phyloP scores from a whole-genome alignment of 2,888 invertebrate genomes.

The Melitaea athalia region DNA sequence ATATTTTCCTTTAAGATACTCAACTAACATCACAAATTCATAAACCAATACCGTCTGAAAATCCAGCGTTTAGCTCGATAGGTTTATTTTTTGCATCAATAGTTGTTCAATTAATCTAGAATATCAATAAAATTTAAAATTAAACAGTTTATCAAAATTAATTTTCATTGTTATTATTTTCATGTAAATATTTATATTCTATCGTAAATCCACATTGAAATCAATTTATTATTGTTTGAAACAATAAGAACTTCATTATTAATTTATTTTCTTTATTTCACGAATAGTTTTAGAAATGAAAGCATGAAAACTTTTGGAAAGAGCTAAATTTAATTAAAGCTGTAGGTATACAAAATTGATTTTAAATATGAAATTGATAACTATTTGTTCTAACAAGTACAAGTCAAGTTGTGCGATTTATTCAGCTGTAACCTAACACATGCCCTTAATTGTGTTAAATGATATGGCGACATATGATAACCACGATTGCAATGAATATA shows the following conservation, averaged over 20 bases:
- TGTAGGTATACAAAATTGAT: too few species aligned
- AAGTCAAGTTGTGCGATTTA: slow-evolving; percentile 7
- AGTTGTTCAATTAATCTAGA: not conserved
- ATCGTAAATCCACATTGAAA: too few species aligned
- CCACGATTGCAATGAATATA: slow-evolving; percentile 30
- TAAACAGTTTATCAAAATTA: too few species aligned
- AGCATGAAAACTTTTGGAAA: too few species aligned
- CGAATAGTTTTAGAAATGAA: too few species aligned
- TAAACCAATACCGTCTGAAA: not conserved
- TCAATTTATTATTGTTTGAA: too few species aligned
- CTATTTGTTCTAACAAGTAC: slow-evolving; percentile 3
- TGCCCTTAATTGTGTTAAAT: slow-evolving; percentile 30
- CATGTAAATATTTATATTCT: too few species aligned
- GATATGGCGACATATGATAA: slow-evolving; percentile 26
- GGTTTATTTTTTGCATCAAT: not conserved
- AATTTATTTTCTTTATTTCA: too few species aligned
- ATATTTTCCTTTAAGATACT: not conserved
- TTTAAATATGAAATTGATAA: not conserved
- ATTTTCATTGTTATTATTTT: too few species aligned
- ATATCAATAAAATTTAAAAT: not conserved
- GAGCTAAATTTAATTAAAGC: too few species aligned
- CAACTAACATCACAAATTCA: not conserved
- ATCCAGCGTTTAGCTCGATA: not conserved
- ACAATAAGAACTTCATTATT: too few species aligned
- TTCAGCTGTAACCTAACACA: slow-evolving; percentile 24